A percentile compares a stretch with the other conserved stretches of the same genome.
Conservation (phyloP, 1,140 invertebrate species). For the Neodiprion fabricii region DNA sequence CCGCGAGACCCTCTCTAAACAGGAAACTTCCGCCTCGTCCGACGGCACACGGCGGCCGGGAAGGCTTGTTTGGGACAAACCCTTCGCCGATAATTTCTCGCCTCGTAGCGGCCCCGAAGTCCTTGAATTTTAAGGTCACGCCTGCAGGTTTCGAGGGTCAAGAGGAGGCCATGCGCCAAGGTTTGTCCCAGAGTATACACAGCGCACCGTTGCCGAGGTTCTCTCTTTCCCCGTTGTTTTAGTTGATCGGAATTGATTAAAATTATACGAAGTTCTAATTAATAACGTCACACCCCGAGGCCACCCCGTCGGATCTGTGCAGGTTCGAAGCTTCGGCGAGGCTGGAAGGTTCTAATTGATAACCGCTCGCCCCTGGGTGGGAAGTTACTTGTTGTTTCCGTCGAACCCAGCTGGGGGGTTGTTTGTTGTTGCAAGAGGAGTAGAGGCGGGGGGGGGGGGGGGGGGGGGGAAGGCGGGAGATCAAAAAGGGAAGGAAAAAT, state of each 20-base stretch:
- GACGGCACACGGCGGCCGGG: background rate
- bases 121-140: background rate
- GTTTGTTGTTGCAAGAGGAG: too few species aligned
- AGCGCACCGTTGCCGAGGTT: background rate
- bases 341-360: background rate
- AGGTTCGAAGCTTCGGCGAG: background rate
- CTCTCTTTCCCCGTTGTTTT: background rate
- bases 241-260: constrained; percentile 3
- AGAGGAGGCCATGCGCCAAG: background rate
- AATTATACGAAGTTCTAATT: background rate
- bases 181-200: background rate
- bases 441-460: too few species aligned
- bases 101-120: background rate
- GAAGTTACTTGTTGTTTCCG: background rate
- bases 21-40: background rate
- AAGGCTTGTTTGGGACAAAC: background rate
- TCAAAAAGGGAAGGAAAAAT: too few species aligned
- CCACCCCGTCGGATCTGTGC: background rate
- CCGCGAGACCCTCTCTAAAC: background rate
- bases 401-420: too few species aligned
- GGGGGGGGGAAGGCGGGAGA: too few species aligned
- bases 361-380: background rate
- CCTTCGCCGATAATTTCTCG: background rate
- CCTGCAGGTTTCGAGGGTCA: background rate
- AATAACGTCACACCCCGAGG: background rate